Evolutionary conservation across 2,888 invertebrate genomes (phyloP), one percentile per base, ranked within the genome.

Genomic region (Cantharis rufa): DNA sequence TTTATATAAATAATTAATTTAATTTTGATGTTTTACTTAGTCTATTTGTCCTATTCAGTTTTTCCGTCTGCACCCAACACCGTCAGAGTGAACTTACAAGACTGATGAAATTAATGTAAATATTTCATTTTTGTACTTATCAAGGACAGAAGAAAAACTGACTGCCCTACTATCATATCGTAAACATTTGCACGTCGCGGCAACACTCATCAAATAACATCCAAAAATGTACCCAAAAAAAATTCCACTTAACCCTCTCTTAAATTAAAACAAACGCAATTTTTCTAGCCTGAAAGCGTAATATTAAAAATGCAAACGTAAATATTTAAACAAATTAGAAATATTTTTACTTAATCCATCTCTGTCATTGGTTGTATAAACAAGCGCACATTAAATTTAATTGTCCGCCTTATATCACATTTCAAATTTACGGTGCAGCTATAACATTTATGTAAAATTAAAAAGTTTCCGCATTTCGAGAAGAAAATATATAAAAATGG

Each of bases 391-490:
- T 68, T 66, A 71, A 72, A 71, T 69, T 72, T 75, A 66, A 75
- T 71, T 75, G 24, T 75, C 75, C 75, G 75, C 75, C 75, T 75
- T 75, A 24, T 75, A 75, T 75, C 75, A 72, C 28, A 69, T 75
- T 75, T 68, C 75, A 72, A 66, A 63, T 48, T 0, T 70, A 70
- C 16, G 11, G 21, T 16, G 64, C 16, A 13, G 15, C 27, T 28
- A 63, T 21, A n/a, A 27, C 15, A 18, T 72, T 68, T 61, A 48
- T 48, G 18, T 62, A 15, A 72, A 48, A 28, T 61, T 24, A n/a
- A 21, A 28, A 28, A 21, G 18, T 24, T 72, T 48, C 69, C 27
- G 32, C 18, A 66, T 70, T 71, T 27, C n/a, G 10, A 15, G 9
- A 48, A 48, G 32, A 48, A 48, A 48, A 7, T 3, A 7, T n/a